These are phyloP conservation scores for Philhelius pedissequus DNA, from an alignment of 2,888 invertebrate genomes.

Conservation along the genomic window DNA sequence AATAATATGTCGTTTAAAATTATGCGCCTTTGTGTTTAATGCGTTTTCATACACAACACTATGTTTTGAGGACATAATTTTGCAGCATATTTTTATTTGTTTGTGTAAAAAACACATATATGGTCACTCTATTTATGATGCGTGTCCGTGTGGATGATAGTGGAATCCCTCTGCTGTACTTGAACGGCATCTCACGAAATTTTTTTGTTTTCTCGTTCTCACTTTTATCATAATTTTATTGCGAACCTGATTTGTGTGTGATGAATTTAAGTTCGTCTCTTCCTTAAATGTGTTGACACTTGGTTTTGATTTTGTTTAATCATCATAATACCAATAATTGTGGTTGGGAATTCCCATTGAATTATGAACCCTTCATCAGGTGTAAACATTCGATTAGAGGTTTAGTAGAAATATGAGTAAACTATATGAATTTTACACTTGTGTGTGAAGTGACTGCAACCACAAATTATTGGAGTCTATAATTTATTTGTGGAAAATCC, in stretches of 20 bases:
- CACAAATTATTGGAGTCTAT: neutral
- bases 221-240: neutral
- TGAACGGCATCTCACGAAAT: conserved; percentile 21
- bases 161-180: neutral
- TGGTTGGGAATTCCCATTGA: conserved; percentile 30
- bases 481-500: conserved; percentile 16
- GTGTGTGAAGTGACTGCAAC: neutral
- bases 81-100: too few relatives aligned
- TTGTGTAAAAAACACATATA: too few relatives aligned
- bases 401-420: neutral
- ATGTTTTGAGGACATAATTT: too few relatives aligned
- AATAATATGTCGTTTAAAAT: too few relatives aligned
- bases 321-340: neutral
- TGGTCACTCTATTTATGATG: neutral
- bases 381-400: neutral
- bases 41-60: too few relatives aligned
- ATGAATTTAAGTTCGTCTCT: neutral
- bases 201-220: conserved; percentile 26
- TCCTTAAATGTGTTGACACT: neutral
- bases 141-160: too few relatives aligned
- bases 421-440: conserved; percentile 5
- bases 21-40: too few relatives aligned
- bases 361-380: neutral
- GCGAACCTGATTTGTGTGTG: neutral
- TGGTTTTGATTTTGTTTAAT: neutral